phyloP scores from a whole-genome alignment of 1,140 invertebrate genomes.

The Lucilia cuprina region DNA sequence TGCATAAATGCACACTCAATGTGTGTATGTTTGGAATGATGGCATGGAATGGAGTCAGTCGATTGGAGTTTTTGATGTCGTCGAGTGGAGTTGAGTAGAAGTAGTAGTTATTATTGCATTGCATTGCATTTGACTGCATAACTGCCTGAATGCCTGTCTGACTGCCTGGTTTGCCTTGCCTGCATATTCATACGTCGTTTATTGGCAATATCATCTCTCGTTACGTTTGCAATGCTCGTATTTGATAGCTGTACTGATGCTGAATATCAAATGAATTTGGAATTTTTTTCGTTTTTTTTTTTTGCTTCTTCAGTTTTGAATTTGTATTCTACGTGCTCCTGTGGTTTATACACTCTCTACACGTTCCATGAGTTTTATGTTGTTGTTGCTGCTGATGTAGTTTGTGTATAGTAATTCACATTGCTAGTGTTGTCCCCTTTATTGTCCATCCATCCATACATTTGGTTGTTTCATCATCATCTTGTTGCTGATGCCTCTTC shows the following conservation, averaged over 20 bases:
- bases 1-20: constrained; percentile 26
- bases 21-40: constrained; percentile 1
- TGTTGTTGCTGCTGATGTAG: background rate
- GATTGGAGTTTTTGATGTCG: background rate
- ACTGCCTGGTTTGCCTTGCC: background rate
- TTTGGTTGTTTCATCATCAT: background rate
- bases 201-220: constrained; percentile 28
- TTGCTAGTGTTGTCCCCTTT: background rate
- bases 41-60: background rate
- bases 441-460: background rate
- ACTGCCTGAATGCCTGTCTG: background rate
- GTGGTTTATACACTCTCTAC: constrained; percentile 22
- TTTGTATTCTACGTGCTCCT: constrained; percentile 27
- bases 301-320: background rate
- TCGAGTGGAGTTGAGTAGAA: background rate
- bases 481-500: background rate
- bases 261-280: constrained; percentile 29
- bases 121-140: background rate
- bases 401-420: background rate
- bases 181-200: constrained; percentile 31
- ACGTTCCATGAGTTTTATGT: background rate
- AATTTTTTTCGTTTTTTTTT: background rate
- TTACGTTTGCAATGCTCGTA: constrained; percentile 31
- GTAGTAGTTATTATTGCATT: constrained; percentile 10
- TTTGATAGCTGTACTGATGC: constrained; percentile 29